These are phyloP conservation scores for Aleiodes testaceus DNA, from an alignment of 2,888 invertebrate species.

Conservation along the genomic window DNA sequence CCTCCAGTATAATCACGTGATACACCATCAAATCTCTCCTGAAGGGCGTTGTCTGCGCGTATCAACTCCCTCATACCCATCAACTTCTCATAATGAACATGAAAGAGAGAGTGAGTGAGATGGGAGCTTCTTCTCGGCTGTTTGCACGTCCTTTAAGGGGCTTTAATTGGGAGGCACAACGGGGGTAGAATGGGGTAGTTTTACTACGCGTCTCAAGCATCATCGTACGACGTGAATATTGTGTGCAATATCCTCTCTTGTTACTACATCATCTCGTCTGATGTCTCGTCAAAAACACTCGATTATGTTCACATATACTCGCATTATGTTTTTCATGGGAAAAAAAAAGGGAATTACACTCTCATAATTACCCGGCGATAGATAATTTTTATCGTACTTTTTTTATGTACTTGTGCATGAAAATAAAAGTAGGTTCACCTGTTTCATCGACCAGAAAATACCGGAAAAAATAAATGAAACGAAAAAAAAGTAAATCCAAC, in stretches of 20 bases:
- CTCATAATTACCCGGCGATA: no score
- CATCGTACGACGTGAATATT: conserved; percentile 25
- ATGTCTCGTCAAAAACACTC: conserved; percentile 3
- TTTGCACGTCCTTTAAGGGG: conserved; percentile 26
- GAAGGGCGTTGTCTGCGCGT: neutral
- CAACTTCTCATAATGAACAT: conserved; percentile 7
- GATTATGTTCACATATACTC: neutral
- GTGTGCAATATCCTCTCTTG: neutral
- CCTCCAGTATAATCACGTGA: neutral
- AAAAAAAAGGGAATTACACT: neutral
- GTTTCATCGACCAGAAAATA: no score
- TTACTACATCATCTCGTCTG: neutral
- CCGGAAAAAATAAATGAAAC: no score
- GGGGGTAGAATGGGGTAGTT: neutral
- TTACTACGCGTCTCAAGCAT: conserved; percentile 9
- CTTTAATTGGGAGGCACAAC: conserved; percentile 36
- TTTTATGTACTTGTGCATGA: neutral
- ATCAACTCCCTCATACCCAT: conserved; percentile 17
- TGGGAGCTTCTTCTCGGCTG: conserved; percentile 4
- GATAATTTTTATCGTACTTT: neutral
- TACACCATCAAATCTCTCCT: neutral
- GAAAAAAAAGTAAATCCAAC: no score
- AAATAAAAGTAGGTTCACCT: neutral
- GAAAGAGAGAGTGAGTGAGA: conserved; percentile 1
- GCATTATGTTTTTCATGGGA: neutral